Conservation (phyloP, 2,888 invertebrate species). For the Electrophaes corylata region DNA sequence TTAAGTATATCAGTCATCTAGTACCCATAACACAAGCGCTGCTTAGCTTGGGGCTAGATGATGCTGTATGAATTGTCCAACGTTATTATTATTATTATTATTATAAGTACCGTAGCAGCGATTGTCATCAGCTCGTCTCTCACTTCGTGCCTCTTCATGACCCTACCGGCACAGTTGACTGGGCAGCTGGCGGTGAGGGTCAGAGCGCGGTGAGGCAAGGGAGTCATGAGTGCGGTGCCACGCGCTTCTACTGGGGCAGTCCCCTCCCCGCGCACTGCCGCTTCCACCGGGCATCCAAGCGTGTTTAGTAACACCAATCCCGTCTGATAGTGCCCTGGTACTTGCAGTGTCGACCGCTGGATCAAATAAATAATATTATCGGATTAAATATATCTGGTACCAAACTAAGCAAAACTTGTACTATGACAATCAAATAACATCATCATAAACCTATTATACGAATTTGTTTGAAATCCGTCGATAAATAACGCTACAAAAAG, state of each 20-base stretch:
- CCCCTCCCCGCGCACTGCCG: conserved; percentile 61
- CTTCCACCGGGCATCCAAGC: conserved; percentile 82
- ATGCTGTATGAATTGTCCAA: too few relatives aligned
- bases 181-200: conserved; percentile 54
- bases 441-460: too few relatives aligned
- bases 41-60: too few relatives aligned
- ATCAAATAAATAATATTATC: not conserved
- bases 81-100: too few relatives aligned
- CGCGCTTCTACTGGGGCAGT: conserved; percentile 61
- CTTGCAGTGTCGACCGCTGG: conserved; percentile 74
- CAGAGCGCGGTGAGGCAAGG: conserved; percentile 58
- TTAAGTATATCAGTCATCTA: too few relatives aligned
- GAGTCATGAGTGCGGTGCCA: conserved; percentile 71
- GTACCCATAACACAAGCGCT: too few relatives aligned
- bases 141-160: conserved; percentile 55
- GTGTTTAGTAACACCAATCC: conserved; percentile 87
- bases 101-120: conserved; percentile 58
- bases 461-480: too few relatives aligned
- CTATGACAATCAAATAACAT: too few relatives aligned
- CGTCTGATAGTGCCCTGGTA: conserved; percentile 68
- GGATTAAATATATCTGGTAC: too few relatives aligned
- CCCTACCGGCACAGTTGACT: conserved; percentile 63
- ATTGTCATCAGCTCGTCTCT: conserved; percentile 58
- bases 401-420: not conserved
- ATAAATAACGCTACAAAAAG: too few relatives aligned